Evolutionary conservation across 1,140 invertebrate genomes (phyloP), one percentile per base, ranked within the genome.

Genomic region (Heliconius nattereri): DNA sequence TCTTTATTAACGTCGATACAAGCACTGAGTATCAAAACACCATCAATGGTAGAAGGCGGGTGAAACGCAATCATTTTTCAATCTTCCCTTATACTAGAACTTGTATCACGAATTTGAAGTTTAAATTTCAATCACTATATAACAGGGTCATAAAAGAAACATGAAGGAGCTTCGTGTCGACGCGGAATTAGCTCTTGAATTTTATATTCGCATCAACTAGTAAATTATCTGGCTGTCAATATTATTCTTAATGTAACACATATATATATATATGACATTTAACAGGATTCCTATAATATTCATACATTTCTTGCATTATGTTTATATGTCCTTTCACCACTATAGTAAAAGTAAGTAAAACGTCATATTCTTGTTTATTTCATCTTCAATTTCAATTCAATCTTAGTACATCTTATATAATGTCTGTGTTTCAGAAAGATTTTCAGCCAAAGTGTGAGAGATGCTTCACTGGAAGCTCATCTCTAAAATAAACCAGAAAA

Each of bases 31-130:
- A 66, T 66, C 60, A 72, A 72, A 72, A 72, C 7, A 19, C 37
- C 71, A 72, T 72, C 71, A 72, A 35, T 40, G 35, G 35, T 66
- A 54, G 52, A 37, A 20, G 29, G 54, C 71, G 60, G 37, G 54
- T 45, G 54, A 70, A 78, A 73, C 49, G 54, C 54, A 78, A 78
- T 78, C 72, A 78, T 74, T 73, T 78, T 78, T 74, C 77, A 54
- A 74, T 78, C 49, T 78, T 78, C 54, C 32, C 75, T 45, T 49
- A 76, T 71, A 60, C 74, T 60, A 3, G 49, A 40, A 71, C 9
- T 76, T 40, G 35, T 52, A 74, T 54, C 77, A 66, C 20, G 71
- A 71, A 57, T 71, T 78, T 73, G 74, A 78, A 78, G 71, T 78
- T 60, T 73, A 78, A 73, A 73, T 29, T 78, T 73, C 72, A 78